Evolutionary conservation across 2,888 invertebrate genomes (phyloP).

Genomic region (Hyposoter dolosus): DNA sequence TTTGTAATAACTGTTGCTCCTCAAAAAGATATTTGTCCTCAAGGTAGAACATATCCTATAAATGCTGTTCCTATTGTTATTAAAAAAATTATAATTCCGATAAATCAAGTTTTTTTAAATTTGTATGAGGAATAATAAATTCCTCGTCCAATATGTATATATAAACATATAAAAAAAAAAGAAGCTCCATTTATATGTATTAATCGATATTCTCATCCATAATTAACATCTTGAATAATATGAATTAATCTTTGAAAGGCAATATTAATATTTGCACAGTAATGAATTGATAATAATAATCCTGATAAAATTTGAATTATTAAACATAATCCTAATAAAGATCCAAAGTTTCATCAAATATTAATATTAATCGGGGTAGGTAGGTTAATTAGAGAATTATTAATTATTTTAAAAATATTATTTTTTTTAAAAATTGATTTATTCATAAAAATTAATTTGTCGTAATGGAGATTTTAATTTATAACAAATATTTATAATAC

Average conservation of each 20-base stretch:
- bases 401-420: slow-evolving; percentile 86
- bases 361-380: slow-evolving; percentile 88
- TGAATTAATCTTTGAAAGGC: slow-evolving; percentile 89
- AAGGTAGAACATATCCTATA: slow-evolving; percentile 88
- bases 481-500: slow-evolving; percentile 73
- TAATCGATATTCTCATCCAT: slow-evolving; percentile 89
- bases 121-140: slow-evolving; percentile 87
- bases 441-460: slow-evolving; percentile 70
- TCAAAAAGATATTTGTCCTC: slow-evolving; percentile 38
- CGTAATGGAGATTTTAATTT: slow-evolving; percentile 39
- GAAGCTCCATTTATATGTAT: slow-evolving; percentile 91
- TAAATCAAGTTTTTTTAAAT: slow-evolving; percentile 88
- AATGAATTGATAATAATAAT: slow-evolving; percentile 90
- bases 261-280: slow-evolving; percentile 87
- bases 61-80: slow-evolving; percentile 90
- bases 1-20: slow-evolving; percentile 91
- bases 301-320: slow-evolving; percentile 89
- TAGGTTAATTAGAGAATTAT: slow-evolving; percentile 87
- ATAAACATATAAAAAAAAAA: slow-evolving; percentile 90
- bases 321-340: slow-evolving; percentile 88
- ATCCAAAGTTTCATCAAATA: slow-evolving; percentile 90
- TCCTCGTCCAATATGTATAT: slow-evolving; percentile 89
- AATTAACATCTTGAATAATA: slow-evolving; percentile 90
- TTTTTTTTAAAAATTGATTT: slow-evolving; percentile 75
- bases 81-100: slow-evolving; percentile 89